phyloP scores from a whole-genome alignment of 2,888 invertebrate genomes.

The Agrochola lychnidis region DNA sequence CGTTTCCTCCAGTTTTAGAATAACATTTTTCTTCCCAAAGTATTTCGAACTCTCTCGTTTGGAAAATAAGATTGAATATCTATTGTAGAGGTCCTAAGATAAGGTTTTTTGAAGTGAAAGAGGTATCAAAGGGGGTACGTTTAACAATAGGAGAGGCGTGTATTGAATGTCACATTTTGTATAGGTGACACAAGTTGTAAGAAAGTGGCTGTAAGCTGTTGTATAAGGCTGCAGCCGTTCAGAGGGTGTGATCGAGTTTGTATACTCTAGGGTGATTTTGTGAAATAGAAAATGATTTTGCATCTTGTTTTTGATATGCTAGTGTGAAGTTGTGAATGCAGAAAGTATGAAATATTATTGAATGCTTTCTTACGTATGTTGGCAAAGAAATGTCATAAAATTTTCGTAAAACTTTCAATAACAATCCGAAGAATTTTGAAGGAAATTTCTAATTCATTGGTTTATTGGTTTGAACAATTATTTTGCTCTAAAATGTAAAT shows the following conservation, averaged over 20 bases:
- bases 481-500: not conserved
- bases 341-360: not conserved
- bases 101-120: slow-evolving; percentile 59
- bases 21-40: slow-evolving; percentile 13
- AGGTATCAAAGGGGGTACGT: slow-evolving; percentile 67
- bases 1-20: slow-evolving; percentile 49
- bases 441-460: not conserved
- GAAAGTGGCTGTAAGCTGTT: slow-evolving; percentile 69
- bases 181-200: slow-evolving; percentile 70
- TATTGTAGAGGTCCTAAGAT: slow-evolving; percentile 15
- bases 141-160: slow-evolving; percentile 72
- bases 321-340: not conserved
- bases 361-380: too few relatives aligned
- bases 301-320: slow-evolving; percentile 10
- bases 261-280: slow-evolving; percentile 30
- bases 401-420: not conserved
- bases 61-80: slow-evolving; percentile 23
- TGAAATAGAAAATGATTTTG: slow-evolving; percentile 47
- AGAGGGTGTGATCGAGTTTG: slow-evolving; percentile 54
- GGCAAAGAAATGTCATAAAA: too few relatives aligned
- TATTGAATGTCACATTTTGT: slow-evolving; percentile 73
- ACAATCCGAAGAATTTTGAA: too few relatives aligned
- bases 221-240: slow-evolving; percentile 54
- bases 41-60: not conserved
- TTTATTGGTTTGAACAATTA: not conserved